These are phyloP conservation scores for Calephelis perditalis DNA, from an alignment of 2,888 invertebrate genomes.

Conservation along the genomic window DNA sequence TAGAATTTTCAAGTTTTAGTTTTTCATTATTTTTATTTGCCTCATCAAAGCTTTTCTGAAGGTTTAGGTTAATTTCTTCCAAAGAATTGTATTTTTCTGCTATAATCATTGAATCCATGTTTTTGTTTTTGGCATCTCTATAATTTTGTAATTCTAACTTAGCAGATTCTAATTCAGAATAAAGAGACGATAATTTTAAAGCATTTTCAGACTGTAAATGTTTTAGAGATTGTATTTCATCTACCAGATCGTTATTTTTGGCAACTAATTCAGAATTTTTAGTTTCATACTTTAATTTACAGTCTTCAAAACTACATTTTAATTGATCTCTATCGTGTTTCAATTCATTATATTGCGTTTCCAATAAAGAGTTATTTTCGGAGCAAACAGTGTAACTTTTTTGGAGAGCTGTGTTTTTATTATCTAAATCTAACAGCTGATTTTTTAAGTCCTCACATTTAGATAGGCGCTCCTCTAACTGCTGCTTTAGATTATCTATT, in stretches of 20 bases:
- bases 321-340: constrained; percentile 36
- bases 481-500: constrained; percentile 33
- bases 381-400: constrained; percentile 7
- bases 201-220: constrained; percentile 37
- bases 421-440: constrained; percentile 21
- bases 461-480: constrained; percentile 28
- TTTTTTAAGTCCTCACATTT: constrained; percentile 19
- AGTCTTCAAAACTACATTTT: constrained; percentile 39
- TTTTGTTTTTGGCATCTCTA: constrained; percentile 22
- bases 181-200: constrained; percentile 36
- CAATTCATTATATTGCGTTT: constrained; percentile 33
- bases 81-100: constrained; percentile 41
- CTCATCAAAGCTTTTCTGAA: constrained; percentile 50
- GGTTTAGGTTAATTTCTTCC: constrained; percentile 46
- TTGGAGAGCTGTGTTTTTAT: constrained; percentile 19
- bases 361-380: constrained; percentile 20
- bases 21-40: constrained; percentile 56
- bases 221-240: constrained; percentile 37
- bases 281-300: constrained; percentile 37
- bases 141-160: constrained; percentile 21
- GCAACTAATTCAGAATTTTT: constrained; percentile 30
- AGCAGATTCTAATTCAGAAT: constrained; percentile 40
- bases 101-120: constrained; percentile 33
- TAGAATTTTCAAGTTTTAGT: constrained; percentile 42
- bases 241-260: constrained; percentile 37